A percentile compares a stretch with the other conserved stretches of the same genome.
These are phyloP conservation scores for Psammodynastes pulverulentus DNA, from an alignment of 2,113 vertebrate genomes.

Conservation along the genomic window DNA sequence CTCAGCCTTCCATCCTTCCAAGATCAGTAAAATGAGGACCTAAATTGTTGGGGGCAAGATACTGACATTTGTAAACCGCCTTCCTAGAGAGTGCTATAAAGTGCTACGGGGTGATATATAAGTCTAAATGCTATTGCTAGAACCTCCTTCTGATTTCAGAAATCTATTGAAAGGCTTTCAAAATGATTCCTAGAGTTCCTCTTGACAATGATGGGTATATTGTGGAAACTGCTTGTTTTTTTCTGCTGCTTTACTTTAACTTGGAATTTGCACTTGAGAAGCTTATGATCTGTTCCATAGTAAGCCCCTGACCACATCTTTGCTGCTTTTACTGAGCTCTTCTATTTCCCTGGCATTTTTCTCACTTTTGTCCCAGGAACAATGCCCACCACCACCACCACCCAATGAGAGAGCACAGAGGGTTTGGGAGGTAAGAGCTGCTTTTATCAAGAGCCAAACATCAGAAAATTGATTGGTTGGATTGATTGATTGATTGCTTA, in stretches of 20 bases:
- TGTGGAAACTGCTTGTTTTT: not conserved
- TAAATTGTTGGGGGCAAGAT: no score
- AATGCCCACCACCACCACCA: not conserved
- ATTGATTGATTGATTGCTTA: not conserved
- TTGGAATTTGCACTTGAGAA: not conserved
- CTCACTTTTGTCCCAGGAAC: not conserved
- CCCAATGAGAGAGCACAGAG: not conserved
- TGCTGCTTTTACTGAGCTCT: not conserved
- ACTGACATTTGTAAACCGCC: no score
- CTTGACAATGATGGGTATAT: not conserved
- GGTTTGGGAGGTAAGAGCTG: not conserved
- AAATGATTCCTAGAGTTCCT: not conserved
- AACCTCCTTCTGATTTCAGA: not conserved
- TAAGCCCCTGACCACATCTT: not conserved
- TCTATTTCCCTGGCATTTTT: not conserved
- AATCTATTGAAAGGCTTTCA: not conserved
- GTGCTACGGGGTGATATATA: not conserved
- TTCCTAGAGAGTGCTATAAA: not conserved
- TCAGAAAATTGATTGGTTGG: not conserved
- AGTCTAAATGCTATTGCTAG: not conserved
- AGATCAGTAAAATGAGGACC: not conserved
- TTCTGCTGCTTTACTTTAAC: not conserved
- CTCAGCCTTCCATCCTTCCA: not conserved
- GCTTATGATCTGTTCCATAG: not conserved
- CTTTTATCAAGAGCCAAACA: not conserved